These are phyloP conservation scores for Phasianus colchicus DNA, from an alignment of 2,113 vertebrate genomes.

Conservation along the genomic window DNA sequence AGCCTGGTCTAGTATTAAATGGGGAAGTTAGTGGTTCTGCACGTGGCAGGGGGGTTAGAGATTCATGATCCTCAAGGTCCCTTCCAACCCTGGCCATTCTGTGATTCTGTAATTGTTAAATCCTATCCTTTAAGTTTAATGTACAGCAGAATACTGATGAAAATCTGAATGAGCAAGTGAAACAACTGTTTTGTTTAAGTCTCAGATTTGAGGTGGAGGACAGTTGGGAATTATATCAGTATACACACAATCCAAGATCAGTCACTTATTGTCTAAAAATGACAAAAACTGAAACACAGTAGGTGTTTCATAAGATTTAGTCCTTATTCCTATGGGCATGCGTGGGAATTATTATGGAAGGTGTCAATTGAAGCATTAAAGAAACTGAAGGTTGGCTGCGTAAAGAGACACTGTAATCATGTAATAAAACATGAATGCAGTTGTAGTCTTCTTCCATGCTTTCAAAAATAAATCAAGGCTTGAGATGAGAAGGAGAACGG, in stretches of 20 bases:
- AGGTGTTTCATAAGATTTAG: neutral
- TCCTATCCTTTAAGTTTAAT: accelerated
- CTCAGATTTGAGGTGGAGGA: neutral
- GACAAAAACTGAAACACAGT: neutral
- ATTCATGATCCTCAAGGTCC: too few species aligned
- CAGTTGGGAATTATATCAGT: neutral
- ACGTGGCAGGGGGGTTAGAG: too few species aligned
- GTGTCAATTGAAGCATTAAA: neutral
- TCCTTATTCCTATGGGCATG: neutral
- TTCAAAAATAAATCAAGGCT: neutral
- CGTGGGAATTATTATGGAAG: neutral
- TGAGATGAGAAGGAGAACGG: neutral
- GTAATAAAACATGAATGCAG: neutral
- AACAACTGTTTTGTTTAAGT: neutral
- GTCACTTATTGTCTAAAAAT: neutral
- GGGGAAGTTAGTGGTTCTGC: too few species aligned
- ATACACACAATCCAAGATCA: neutral
- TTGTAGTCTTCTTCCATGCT: neutral
- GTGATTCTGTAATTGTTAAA: neutral
- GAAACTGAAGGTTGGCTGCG: neutral
- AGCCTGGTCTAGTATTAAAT: too few species aligned
- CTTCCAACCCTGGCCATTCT: too few species aligned
- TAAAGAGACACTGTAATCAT: neutral
- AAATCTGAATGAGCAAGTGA: neutral
- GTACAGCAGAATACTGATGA: neutral